Evolutionary conservation across 2,113 vertebrate genomes (phyloP), one percentile per base, ranked within the genome.

Genomic region (Caranx melampygus): DNA sequence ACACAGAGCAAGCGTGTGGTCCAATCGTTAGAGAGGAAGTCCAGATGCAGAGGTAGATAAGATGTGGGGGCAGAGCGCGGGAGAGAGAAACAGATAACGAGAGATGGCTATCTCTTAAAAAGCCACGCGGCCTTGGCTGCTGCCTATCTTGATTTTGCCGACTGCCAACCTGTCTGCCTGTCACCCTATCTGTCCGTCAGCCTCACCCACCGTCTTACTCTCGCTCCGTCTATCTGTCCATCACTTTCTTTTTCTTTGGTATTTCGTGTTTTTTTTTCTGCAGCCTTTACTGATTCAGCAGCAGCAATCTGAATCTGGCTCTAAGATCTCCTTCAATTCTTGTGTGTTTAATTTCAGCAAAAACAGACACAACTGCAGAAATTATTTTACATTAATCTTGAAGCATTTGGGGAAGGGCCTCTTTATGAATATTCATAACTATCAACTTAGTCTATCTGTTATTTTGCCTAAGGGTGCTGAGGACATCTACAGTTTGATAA

Each of bases 401-500:
- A 70, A 96, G 96, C 96, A 95, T 97, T 97, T 97, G 82, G 77
- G 61, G 51, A 77, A 42, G 21, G 78, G 78, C 21, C 44, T 64
- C 68, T 85, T 79, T 77, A 84, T 86, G 65, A 91, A 97, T 96
- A 87, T 81, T 83, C 60, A 59, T 77, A 95, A 96, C 95, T 94
- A 97, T 97, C 95, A 96, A 95, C 95, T 96, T 95, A 95, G 95
- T 96, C 95, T 95, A 94, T 96, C 78, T 94, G 95, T 94, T 96
- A 96, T 95, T 96, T 94, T 95, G 85, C 96, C 96, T 92, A 93
- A 95, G 96, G 96, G 94, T 95, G 95, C 93, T 90, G 91, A 95
- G 95, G 96, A 96, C 94, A 96, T 85, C 77, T 84, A 80, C 62
- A 76, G 77, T 79, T 85, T 89, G 78, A 90, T 88, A 88, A 84